phyloP scores from a whole-genome alignment of 53 echinoderm and acorn worm species.

The Paracentrotus lividus region DNA sequence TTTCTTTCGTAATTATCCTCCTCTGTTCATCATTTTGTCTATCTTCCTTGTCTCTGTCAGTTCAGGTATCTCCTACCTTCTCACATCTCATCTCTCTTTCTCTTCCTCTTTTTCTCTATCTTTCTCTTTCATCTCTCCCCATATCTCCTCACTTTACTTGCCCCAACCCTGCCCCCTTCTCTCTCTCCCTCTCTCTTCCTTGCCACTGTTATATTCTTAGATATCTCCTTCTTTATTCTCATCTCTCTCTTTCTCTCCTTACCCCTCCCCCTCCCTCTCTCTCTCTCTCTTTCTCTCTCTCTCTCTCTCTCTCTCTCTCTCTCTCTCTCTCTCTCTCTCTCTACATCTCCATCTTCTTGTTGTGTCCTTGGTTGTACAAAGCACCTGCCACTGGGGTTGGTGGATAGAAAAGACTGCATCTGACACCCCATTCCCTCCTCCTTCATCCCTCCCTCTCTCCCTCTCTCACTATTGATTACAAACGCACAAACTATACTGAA shows the following conservation, averaged over 20 bases:
- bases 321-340: neutral
- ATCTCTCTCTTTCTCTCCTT: neutral
- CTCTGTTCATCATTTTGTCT: neutral
- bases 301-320: neutral
- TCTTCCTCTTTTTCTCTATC: neutral
- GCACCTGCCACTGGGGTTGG: conserved; percentile 5
- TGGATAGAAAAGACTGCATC: neutral
- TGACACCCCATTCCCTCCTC: neutral
- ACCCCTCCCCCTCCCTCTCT: neutral
- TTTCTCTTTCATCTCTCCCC: neutral
- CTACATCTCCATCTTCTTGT: neutral
- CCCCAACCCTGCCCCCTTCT: neutral
- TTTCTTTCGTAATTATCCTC: neutral
- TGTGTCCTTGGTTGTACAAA: conserved; percentile 4
- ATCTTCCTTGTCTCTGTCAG: neutral
- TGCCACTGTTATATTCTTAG: neutral
- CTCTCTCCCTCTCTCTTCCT: neutral
- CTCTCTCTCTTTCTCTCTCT: neutral
- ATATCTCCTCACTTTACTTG: neutral
- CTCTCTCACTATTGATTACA: conserved; percentile 56
- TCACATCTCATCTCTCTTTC: neutral
- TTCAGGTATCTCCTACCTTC: neutral
- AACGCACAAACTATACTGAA: conserved; percentile 37
- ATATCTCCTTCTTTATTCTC: neutral
- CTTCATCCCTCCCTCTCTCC: neutral